A percentile compares a stretch with the other conserved stretches of the same genome.
phyloP scores from a whole-genome alignment of 2,113 vertebrate species.

The Psophia crepitans region DNA sequence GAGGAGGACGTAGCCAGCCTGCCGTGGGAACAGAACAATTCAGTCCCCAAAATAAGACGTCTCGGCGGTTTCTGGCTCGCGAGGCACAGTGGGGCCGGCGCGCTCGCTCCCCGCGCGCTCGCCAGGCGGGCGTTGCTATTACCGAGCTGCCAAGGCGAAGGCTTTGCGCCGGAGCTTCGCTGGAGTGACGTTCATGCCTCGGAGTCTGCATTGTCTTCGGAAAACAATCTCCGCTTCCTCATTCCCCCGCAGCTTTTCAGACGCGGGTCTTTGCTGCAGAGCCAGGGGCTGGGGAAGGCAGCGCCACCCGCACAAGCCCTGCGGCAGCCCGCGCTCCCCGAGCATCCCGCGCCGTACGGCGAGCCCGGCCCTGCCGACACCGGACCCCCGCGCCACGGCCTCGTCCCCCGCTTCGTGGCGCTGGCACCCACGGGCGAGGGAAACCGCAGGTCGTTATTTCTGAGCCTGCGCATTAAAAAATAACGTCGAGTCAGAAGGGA shows the following conservation, averaged over 20 bases:
- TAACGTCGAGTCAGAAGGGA: constrained; percentile 34
- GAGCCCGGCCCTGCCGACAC: neutral
- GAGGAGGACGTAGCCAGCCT: neutral
- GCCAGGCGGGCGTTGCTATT: neutral
- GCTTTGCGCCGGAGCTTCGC: neutral
- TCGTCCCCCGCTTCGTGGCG: neutral
- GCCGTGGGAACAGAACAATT: neutral
- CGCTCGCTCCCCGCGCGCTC: neutral
- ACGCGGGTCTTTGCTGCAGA: neutral
- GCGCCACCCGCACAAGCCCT: neutral
- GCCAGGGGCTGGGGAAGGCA: neutral
- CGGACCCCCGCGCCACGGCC: fast-evolving
- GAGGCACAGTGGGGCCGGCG: neutral
- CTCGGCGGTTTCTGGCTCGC: neutral
- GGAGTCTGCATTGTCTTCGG: neutral
- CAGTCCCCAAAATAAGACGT: neutral
- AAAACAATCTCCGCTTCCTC: neutral
- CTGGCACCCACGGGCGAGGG: neutral
- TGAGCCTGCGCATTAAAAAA: constrained; percentile 61
- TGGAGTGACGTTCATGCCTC: neutral
- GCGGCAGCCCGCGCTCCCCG: fast-evolving
- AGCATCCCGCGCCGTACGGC: fast-evolving
- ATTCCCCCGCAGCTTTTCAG: neutral
- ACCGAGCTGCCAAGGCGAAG: neutral
- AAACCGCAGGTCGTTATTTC: constrained; percentile 31